Base-by-base conservation (phyloP, 2,888 invertebrate genomes). In the Allolobophora icterica region DNA sequence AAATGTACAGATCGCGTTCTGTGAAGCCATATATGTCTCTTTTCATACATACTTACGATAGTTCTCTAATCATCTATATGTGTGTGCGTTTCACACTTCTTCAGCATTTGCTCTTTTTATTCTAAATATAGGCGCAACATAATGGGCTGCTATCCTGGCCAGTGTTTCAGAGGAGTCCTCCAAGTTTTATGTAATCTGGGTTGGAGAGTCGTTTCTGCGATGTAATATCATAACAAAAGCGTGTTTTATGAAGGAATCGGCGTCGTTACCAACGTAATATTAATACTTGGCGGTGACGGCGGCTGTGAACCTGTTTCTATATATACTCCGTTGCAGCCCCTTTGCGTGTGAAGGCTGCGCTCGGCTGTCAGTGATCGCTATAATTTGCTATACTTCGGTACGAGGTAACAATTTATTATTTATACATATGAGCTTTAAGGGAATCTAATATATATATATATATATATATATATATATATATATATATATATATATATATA, bases 331-430 rank as follows among this genome's bases (percentile, higher is more conserved):
- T 21, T 52, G n/a, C 8, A 8, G 71, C 3, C 71, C 11, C 24
- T 58, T n/a, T 71, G 71, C 71, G 1, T 52, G 52, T 71, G 8
- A 8, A 38, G 38, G 38, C 8, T 38, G 38, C 38, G 4, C 38
- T 38, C 38, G 8, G 38, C 3, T n/a, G n/a, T 3, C 71, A 71
- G 71, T 8, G 71, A 17, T n/a, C 71, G 30, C 71, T n/a, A n/a
- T 71, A 71, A 71, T 71, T 71, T 71, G 71, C n/a, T 17, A 17
- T 8, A 30, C 71, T 71, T 11, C 71, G 4, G n/a, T n/a, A 71
- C 71, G 71, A 71, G 71, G n/a, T n/a, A n/a, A 71, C n/a, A 71
- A 71, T n/a, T 71, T 71, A n/a, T 71, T 71, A 71, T 71, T 71
- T 11, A 71, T 71, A n/a, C 71, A n/a, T 24, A 52, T 52, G 52